Base-by-base conservation (phyloP, 2,888 invertebrate genomes). In the Philhelius pedissequus region DNA sequence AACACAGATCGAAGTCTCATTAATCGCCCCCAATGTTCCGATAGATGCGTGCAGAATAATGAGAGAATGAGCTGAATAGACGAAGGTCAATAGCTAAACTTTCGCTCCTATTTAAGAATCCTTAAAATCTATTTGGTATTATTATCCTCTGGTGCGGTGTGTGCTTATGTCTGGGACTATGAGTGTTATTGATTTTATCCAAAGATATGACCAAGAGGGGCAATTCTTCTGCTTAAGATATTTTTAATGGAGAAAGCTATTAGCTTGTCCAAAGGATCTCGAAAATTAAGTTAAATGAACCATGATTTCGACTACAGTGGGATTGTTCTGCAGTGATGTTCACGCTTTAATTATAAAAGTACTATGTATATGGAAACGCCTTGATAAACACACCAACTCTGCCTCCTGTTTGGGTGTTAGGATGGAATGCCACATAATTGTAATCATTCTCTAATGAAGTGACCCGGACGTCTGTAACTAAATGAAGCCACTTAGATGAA, bases 201-300 rank as follows among this genome's bases (percentile, higher is more conserved):
- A 7, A 15, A 58, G 58, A 38, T 58, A 22, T 3, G 15, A 58
- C 22, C 58, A 38, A 9, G 20, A 27, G 30, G 27, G 13, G 25
- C 27, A 43, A 45, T 38, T 32, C 11, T 70, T 43, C 35, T 45
- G 43, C 35, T 70, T 38, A 62, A 56, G 70, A 30, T 32, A 69
- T 43, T 38, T 60, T 35, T 60, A 79, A 79, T 79, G 73, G 50
- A 60, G 13, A 11, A 58, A 56, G 73, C 74, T 69, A 75, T 81
- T 81, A 76, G 58, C 64, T 27, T 15, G 38, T 35, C 13, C 32
- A 66, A 30, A 35, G 50, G 64, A 70, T 43, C 64, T 38, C 32
- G n/a, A 25, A 70, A 81, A 66, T 76, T 50, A 56, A 50, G 70
- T 81, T 81, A 52, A 76, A 75, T 75, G 62, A 80, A 64, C 48